Evolutionary conservation across 1,140 invertebrate species (phyloP), one percentile per base, ranked within the genome.

Genomic region (Eulimnadia texana): DNA sequence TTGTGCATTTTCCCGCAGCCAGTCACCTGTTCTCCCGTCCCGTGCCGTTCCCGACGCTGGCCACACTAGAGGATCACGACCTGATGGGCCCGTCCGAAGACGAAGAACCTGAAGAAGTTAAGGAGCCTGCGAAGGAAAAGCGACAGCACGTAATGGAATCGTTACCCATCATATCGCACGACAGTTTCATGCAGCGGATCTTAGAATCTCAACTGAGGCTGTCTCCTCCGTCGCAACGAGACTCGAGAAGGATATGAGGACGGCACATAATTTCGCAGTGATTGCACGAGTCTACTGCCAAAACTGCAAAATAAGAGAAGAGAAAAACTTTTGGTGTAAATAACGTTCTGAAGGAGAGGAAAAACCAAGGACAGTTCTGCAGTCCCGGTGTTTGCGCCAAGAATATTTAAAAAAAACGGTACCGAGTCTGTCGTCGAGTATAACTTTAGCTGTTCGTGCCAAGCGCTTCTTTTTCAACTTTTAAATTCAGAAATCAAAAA

Each of bases 1-100:
- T 9, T 42, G 33, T 42, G 33, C 16, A 42, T 42, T 42, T 42
- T 6, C 33, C 6, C 33, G 16, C 33, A 42, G 33, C 33, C 33
- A 42, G 33, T 42, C 16, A 6, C 6, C 16, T 9, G 6, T 42
- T 42, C 33, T 42, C 33, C 33, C 33, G 33, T 9, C 33, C 33
- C 6, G 33, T 42, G 6, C 60, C 60, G 27, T 28, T 61, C 16
- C 50, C 60, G 19, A 61, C 60, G 2, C 50, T 61, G 27, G 60
- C 60, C 10, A 61, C 60, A 1, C 50, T 61, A 13, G 60, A 61
- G 53, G 60, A 61, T 54, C 28, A 54, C 24, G 60, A 61, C 28
- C 53, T 52, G 11, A 52, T 55, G 25, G 22, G 60, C 27, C 29
- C 29, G 25, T 33, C 27, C 2, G 60, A 61, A 27, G 50, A 61